Evolutionary conservation across 2,888 invertebrate species (phyloP), one percentile per base, ranked within the genome.

Genomic region (Nephrotoma appendiculata): DNA sequence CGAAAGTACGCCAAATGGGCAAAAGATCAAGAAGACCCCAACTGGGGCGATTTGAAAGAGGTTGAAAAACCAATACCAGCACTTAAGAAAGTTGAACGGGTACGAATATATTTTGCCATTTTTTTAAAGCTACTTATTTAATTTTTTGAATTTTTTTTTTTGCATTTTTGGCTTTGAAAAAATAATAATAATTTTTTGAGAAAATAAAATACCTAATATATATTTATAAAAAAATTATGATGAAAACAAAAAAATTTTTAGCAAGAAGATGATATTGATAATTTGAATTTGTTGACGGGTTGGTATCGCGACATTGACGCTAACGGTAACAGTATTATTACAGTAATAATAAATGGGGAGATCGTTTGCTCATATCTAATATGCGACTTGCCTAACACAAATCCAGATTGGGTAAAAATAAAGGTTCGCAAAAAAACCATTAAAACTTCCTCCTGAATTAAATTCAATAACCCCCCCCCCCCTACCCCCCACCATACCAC

Each of bases 1-100:
- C 95, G 98, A 90, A 97, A 97, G 92, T 98, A 98, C 92, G 96
- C 96, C 89, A 97, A 97, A 94, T 98, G 98, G 98, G 96, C 94
- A 88, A 95, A 96, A 91, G 96, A 98, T 89, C 96, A 98, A 89
- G 96, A 95, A 86, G 98, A 98, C 89, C 96, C 96, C 48, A 97
- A 98, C 91, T 98, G 97, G 95, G 97, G 97, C 89, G 96, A 98
- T 89, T 94, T 99, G 87, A 98, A 98, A 92, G 97, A 98, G 92
- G 94, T 94, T 31, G 98, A 98, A 90, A 96, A 96, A 91, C 97
- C 96, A 88, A 93, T 95, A 89, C 97, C 97, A 88, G 94, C 95
- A 85, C 94, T 98, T 89, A 97, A 98, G 92, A 97, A 98, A 94
- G 97, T 97, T 88, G 98, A 98, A 94, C 97, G 95, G 96, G 98